Evolutionary conservation across 2,888 invertebrate genomes (phyloP), one percentile per base, ranked within the genome.

Genomic region (Masnerella sp.): DNA sequence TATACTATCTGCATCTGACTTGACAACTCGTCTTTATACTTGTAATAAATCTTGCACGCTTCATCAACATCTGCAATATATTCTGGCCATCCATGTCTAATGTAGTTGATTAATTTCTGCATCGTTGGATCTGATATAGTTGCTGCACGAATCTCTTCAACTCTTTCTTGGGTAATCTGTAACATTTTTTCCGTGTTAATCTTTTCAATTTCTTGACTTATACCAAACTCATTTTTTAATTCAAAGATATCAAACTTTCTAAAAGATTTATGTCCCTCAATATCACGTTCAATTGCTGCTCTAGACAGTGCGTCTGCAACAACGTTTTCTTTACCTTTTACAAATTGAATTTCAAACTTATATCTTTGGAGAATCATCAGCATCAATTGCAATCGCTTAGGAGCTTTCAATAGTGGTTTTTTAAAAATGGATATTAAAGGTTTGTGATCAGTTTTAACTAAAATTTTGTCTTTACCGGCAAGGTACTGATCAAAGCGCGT

Each of bases 401-500:
- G 71, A n/a, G 43, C 45, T 32, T 67, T 49, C 8, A 45, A 12
- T n/a, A 71, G n/a, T n/a, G 54, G 61, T 59, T 80, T 82, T 42
- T 77, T 77, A 40, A 80, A 79, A 12, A 84, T 79, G 2, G 75
- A 67, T 25, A 77, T 79, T 2, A 84, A 73, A 2, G 84, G 83
- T 52, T 81, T 80, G 59, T 84, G 85, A 72, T 78, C 76, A 4
- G 73, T 82, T 74, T 82, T 72, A 4, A 85, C 77, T 7, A 25
- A 7, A 4, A 49, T 38, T 59, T 65, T 45, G 22, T 73, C 49
- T 15, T 45, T 52, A 5, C 78, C 83, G 70, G 79, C 83, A 0
- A 85, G 64, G 49, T 82, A 85, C 54, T 82, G 79, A 17, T 82
- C 80, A 65, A 84, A 85, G 40, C 78, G 78, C 20, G 77, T 62